These are phyloP conservation scores for Bradynema listronoti DNA, from an alignment of 1,140 invertebrate species.

Conservation along the genomic window DNA sequence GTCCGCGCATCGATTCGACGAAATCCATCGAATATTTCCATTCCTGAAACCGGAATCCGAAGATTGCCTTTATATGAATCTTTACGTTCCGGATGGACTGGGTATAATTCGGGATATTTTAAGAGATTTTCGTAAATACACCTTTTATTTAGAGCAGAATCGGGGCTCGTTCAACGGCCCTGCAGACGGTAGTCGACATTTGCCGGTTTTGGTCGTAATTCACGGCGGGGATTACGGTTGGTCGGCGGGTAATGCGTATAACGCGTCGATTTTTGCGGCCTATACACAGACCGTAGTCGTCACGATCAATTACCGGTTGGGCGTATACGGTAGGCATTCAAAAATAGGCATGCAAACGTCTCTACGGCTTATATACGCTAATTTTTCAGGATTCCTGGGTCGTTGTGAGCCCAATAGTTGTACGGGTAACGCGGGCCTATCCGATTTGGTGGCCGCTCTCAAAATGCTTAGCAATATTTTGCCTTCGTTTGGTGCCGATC, in stretches of 20 bases:
- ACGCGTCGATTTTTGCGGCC: conserved; percentile 48
- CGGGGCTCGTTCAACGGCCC: neutral
- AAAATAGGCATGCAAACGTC: conserved; percentile 1
- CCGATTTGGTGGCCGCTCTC: conserved; percentile 55
- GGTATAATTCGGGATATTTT: conserved; percentile 16
- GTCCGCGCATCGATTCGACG: conserved; percentile 76
- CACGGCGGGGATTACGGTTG: conserved; percentile 57
- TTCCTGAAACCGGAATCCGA: conserved; percentile 83
- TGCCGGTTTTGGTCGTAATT: conserved; percentile 47
- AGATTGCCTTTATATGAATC: conserved; percentile 91
- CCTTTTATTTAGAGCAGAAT: neutral
- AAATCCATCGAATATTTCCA: conserved; percentile 75
- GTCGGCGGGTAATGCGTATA: conserved; percentile 53
- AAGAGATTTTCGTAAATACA: neutral
- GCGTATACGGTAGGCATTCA: conserved; percentile 40
- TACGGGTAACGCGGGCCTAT: conserved; percentile 51
- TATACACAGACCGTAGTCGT: conserved; percentile 49
- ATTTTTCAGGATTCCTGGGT: conserved; percentile 49
- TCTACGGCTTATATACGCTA: conserved; percentile 1
- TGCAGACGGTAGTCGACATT: neutral
- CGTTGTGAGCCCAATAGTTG: conserved; percentile 54
- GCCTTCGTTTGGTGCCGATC: conserved; percentile 59
- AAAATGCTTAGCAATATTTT: conserved; percentile 59
- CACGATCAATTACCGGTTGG: conserved; percentile 56
- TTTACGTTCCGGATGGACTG: conserved; percentile 72